These are phyloP conservation scores for Fulica atra DNA, from an alignment of 2,113 vertebrate species.

Conservation along the genomic window DNA sequence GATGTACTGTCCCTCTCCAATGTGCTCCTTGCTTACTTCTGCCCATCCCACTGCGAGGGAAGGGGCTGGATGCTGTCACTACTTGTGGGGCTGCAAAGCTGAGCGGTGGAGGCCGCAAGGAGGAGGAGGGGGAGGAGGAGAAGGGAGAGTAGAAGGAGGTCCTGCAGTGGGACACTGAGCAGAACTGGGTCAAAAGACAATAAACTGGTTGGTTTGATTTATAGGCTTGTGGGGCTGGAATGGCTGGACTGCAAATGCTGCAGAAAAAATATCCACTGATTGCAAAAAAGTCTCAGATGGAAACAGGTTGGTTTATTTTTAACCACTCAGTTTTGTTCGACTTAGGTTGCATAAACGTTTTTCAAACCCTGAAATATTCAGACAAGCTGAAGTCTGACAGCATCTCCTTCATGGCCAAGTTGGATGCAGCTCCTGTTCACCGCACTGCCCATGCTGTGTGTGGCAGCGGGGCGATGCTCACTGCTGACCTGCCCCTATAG, in stretches of 20 bases:
- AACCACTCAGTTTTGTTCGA: background rate
- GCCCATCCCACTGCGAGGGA: rapidly evolving
- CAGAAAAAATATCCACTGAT: background rate
- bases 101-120: background rate
- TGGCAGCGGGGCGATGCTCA: rapidly evolving
- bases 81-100: background rate
- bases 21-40: background rate
- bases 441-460: rapidly evolving
- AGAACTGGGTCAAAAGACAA: slow-evolving; percentile 17
- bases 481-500: background rate
- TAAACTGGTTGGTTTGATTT: background rate
- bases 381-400: background rate
- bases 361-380: background rate
- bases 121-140: background rate
- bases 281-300: background rate
- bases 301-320: slow-evolving; percentile 30
- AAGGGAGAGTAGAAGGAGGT: background rate
- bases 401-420: background rate
- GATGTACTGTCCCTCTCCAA: background rate
- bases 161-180: background rate
- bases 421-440: background rate
- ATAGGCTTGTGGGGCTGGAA: background rate
- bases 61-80: background rate
- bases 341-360: background rate
- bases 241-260: background rate